Evolutionary conservation across 2,113 vertebrate species (phyloP).

Genomic region (Oxygymnocypris stewartii): DNA sequence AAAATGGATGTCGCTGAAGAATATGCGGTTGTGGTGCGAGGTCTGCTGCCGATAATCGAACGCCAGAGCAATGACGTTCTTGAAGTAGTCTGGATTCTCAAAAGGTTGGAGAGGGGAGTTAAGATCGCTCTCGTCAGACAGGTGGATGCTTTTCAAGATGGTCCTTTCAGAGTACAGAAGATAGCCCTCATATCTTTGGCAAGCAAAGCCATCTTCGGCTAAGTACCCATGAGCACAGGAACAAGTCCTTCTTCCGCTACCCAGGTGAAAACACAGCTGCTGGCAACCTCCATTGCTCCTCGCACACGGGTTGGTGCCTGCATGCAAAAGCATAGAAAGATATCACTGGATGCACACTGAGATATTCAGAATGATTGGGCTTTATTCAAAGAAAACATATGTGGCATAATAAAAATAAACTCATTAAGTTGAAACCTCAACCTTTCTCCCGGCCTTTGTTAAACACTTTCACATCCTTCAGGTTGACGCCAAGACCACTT

Average conservation of each 20-base stretch:
- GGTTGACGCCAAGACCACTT: constrained; percentile 93
- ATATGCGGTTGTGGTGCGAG: constrained; percentile 88
- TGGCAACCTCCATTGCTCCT: constrained; percentile 91
- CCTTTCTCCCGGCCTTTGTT: constrained; percentile 97
- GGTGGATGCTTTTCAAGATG: constrained; percentile 94
- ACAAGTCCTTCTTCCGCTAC: constrained; percentile 81
- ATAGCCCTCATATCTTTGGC: constrained; percentile 91
- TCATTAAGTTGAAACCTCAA: constrained; percentile 73
- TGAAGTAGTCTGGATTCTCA: constrained; percentile 91
- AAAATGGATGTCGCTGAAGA: constrained; percentile 95
- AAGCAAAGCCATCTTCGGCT: constrained; percentile 85
- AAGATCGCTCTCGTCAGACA: constrained; percentile 92
- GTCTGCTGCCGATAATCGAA: constrained; percentile 88
- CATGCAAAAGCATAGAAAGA: neutral
- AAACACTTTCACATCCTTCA: constrained; percentile 97
- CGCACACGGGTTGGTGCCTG: constrained; percentile 91
- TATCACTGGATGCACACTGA: neutral
- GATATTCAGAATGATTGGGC: neutral
- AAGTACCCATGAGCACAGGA: constrained; percentile 95
- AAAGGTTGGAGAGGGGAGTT: constrained; percentile 93
- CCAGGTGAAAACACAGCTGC: constrained; percentile 94
- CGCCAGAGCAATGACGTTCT: constrained; percentile 91
- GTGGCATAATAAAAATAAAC: constrained; percentile 48
- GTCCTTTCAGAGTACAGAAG: constrained; percentile 95
- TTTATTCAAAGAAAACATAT: neutral